These are phyloP conservation scores for Sebastolobus alascanus DNA, from an alignment of 2,797 vertebrate genomes.

Conservation along the genomic window DNA sequence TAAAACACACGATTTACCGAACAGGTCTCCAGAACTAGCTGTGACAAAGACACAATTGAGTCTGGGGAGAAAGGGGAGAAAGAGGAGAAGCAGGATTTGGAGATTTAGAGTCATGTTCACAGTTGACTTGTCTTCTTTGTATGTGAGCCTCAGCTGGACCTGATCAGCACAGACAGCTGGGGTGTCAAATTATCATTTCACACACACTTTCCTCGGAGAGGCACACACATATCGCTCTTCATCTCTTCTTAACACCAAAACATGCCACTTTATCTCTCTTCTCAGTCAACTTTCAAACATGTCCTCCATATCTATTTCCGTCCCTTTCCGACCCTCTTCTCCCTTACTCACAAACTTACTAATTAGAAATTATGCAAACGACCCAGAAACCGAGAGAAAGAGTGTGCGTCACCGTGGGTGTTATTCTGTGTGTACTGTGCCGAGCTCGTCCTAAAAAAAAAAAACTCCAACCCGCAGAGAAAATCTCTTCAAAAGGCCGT, in stretches of 20 bases:
- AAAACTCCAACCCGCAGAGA: slow-evolving; percentile 51
- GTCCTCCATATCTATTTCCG: slow-evolving; percentile 34
- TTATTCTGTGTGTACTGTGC: slow-evolving; percentile 27
- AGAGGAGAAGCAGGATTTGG: slow-evolving; percentile 49
- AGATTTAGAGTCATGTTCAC: slow-evolving; percentile 40
- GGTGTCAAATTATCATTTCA: slow-evolving; percentile 48
- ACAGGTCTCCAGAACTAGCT: slow-evolving; percentile 86
- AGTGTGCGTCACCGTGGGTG: slow-evolving; percentile 26
- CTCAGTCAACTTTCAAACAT: slow-evolving; percentile 15
- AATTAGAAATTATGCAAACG: slow-evolving; percentile 76
- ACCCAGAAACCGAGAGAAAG: slow-evolving; percentile 55
- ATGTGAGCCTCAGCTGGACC: slow-evolving; percentile 49
- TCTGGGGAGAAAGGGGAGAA: slow-evolving; percentile 81
- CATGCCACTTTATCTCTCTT: slow-evolving; percentile 31
- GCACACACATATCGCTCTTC: slow-evolving; percentile 21
- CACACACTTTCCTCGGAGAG: slow-evolving; percentile 25
- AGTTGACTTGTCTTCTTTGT: slow-evolving; percentile 23
- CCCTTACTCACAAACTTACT: slow-evolving; percentile 53
- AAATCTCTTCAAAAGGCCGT: slow-evolving; percentile 70
- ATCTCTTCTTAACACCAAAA: slow-evolving; percentile 29
- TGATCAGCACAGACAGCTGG: slow-evolving; percentile 43
- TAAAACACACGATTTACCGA: slow-evolving; percentile 75
- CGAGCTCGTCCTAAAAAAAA: slow-evolving; percentile 54
- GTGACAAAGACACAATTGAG: slow-evolving; percentile 87
- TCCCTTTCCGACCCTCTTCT: slow-evolving; percentile 12